Base-by-base conservation (phyloP, 2,113 vertebrate species). In the Oryzias woworae region DNA sequence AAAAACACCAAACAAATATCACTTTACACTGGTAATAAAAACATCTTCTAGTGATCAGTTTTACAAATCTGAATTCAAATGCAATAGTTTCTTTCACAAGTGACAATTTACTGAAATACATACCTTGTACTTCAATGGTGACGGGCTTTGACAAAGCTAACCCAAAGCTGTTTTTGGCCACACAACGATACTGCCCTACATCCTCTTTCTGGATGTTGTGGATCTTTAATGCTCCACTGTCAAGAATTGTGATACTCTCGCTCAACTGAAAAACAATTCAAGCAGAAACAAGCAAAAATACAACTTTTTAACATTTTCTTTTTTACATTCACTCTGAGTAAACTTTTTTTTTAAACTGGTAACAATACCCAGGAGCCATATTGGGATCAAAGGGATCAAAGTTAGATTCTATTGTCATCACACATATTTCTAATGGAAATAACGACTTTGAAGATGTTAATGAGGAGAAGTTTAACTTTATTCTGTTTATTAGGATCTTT, bases 81-180 rank as follows among this genome's bases (percentile, higher is more conserved):
- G 0, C 4, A 4, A 53, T 53, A 2, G 13, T 22, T 26, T 26
- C 2, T 36, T 31, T n/a, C 10, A 4, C 7, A 16, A 51, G 2
- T 22, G 18, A 51, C 4, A 15, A 13, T 24, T 12, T 2, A 46
- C 16, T n/a, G 4, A 65, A 58, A 54, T 43, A 75, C 75, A 45
- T 69, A 89, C 97, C 95, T 90, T 98, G 96, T 13, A 98, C 95
- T 58, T 95, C 93, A 72, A 99, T 92, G 3, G 82, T 93, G 63
- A 92, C 95, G 0, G 94, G 89, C 81, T 94, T 98, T 0, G 97
- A 99, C 81, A 95, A 96, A 15, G 92, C 94, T 16, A 92, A 92
- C 20, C 97, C 97, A n/a, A 99, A 92, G 83, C 97, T 99, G 85
- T 99, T 99, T 75, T 91, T 95, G 44, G 97, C 96, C 73, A 96